Conservation (phyloP, 2,888 invertebrate species). For the Chaitophorus viminalis region DNA sequence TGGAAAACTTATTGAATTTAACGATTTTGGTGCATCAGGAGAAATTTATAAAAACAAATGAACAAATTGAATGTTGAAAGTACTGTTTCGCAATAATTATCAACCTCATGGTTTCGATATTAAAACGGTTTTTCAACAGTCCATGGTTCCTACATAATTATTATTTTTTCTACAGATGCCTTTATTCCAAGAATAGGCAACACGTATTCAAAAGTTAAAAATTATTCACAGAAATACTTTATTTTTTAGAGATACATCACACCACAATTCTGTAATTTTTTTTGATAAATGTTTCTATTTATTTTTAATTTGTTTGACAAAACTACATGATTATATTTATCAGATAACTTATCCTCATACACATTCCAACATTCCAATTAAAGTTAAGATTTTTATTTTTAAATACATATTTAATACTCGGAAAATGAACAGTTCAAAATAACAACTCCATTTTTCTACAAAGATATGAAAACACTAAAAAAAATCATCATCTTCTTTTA, state of each 20-base stretch:
- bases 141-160: no score
- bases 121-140: conserved; percentile 15
- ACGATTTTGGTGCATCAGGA: conserved; percentile 1
- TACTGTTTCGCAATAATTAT: conserved; percentile 20
- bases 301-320: neutral
- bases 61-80: conserved; percentile 17
- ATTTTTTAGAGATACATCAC: neutral
- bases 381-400: no score
- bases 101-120: conserved; percentile 1
- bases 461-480: neutral
- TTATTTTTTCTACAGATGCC: neutral
- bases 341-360: conserved; percentile 7
- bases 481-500: neutral
- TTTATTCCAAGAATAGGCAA: conserved; percentile 24
- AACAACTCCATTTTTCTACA: no score
- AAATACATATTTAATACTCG: no score
- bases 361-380: neutral
- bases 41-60: conserved; percentile 23
- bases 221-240: neutral
- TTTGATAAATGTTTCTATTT: conserved; percentile 3
- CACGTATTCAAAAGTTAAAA: conserved; percentile 6
- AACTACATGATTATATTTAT: conserved; percentile 23
- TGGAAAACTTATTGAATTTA: conserved; percentile 21
- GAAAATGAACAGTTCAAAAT: no score
- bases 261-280: no score